A percentile compares a stretch with the other conserved stretches of the same genome.
Evolutionary conservation across 2,797 vertebrate genomes (phyloP).

Genomic region (Mus minutoides): DNA sequence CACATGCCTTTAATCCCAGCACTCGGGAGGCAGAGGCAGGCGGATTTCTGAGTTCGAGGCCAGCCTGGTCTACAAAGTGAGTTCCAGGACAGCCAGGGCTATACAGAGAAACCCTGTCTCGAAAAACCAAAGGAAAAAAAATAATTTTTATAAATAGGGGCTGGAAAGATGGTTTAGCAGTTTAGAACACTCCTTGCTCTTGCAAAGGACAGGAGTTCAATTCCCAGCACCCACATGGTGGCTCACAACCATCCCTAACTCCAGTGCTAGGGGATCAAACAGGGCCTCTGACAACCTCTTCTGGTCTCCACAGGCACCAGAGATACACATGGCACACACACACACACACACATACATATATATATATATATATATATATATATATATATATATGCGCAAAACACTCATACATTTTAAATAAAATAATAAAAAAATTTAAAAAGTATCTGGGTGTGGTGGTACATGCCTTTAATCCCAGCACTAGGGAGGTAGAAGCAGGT

Average conservation of each 20-base stretch:
- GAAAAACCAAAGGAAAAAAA: too few relatives aligned
- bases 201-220: not conserved
- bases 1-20: too few relatives aligned
- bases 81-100: too few relatives aligned
- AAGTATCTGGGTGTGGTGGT: not conserved
- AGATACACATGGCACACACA: not conserved
- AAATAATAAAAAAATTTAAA: not conserved
- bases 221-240: not conserved
- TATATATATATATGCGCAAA: not conserved
- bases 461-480: not conserved
- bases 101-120: too few relatives aligned
- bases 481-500: too few relatives aligned
- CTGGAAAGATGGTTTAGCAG: not conserved
- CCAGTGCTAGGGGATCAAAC: not conserved
- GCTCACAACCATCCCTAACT: not conserved
- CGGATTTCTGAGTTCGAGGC: too few relatives aligned
- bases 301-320: not conserved
- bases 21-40: too few relatives aligned
- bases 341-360: too few relatives aligned
- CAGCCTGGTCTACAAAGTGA: too few relatives aligned
- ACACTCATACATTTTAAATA: not conserved
- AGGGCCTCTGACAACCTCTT: not conserved
- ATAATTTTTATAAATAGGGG: constrained; percentile 62
- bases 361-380: too few relatives aligned
- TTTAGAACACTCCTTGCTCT: not conserved